Evolutionary conservation across 1,140 invertebrate genomes (phyloP).

Genomic region (Drosophila insularis): DNA sequence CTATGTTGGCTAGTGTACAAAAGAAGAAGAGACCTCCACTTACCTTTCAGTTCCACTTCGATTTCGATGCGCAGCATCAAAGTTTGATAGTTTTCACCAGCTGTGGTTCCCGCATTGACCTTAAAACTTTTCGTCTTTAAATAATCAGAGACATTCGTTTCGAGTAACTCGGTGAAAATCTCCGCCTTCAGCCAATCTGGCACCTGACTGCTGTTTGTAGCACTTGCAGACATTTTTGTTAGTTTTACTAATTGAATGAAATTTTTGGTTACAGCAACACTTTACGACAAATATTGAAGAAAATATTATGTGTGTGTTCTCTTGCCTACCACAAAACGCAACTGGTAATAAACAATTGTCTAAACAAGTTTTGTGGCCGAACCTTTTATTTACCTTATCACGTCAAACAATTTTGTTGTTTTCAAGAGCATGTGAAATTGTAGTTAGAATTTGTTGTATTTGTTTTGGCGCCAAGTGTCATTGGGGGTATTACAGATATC

Average conservation of each 20-base stretch:
- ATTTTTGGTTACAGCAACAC: not conserved
- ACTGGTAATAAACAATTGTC: not conserved
- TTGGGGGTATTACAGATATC: not conserved
- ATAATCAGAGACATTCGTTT: conserved; percentile 44
- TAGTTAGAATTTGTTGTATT: not conserved
- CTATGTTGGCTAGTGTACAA: too few species aligned
- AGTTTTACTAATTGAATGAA: conserved; percentile 5
- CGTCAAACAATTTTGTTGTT: not conserved
- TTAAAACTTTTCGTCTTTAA: conserved; percentile 55
- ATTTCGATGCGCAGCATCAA: conserved; percentile 53
- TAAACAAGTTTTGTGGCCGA: not conserved
- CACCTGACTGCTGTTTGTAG: conserved; percentile 10
- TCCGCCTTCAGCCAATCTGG: conserved; percentile 58
- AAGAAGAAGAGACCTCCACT: too few species aligned
- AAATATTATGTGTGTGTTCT: not conserved
- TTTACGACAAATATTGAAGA: not conserved
- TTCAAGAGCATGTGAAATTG: not conserved
- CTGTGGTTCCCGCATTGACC: conserved; percentile 27
- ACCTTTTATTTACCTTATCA: not conserved
- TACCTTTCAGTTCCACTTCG: conserved; percentile 58
- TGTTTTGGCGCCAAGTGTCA: not conserved
- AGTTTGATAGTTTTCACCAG: conserved; percentile 66
- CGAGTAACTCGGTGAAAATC: conserved; percentile 52
- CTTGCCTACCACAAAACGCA: not conserved
- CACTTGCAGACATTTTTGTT: conserved; percentile 26